Evolutionary conservation across 2,888 invertebrate species (phyloP).

Genomic region (Notocelia uddmanniana): DNA sequence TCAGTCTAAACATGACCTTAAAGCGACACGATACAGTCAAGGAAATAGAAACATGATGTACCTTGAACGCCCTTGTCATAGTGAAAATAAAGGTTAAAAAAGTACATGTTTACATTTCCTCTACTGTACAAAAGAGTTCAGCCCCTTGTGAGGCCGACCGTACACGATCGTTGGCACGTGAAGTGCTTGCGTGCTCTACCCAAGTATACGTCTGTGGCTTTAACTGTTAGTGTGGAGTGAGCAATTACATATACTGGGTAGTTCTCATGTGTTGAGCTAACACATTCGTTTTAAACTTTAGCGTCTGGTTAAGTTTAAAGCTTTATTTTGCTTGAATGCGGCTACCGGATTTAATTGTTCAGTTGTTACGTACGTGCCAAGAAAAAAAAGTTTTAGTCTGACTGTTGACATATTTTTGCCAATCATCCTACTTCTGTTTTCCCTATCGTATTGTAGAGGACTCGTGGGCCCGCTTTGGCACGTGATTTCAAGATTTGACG

Average conservation of each 20-base stretch:
- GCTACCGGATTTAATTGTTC: background rate
- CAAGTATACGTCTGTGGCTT: background rate
- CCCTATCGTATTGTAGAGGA: no score
- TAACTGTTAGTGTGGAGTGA: slow-evolving; percentile 23
- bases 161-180: background rate
- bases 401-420: background rate
- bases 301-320: background rate
- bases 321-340: background rate
- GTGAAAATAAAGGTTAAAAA: no score
- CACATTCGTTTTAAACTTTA: background rate
- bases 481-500: no score
- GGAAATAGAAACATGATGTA: no score
- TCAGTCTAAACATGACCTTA: no score
- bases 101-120: no score
- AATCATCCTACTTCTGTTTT: no score
- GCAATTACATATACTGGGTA: slow-evolving; percentile 24
- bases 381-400: background rate
- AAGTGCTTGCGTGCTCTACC: background rate
- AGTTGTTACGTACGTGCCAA: background rate
- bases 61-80: no score
- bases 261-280: background rate
- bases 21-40: no score
- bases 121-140: no score
- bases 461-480: no score
- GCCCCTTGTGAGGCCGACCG: no score